Conservation (phyloP, 2,888 invertebrate genomes). For the Tanypteryx hageni region DNA sequence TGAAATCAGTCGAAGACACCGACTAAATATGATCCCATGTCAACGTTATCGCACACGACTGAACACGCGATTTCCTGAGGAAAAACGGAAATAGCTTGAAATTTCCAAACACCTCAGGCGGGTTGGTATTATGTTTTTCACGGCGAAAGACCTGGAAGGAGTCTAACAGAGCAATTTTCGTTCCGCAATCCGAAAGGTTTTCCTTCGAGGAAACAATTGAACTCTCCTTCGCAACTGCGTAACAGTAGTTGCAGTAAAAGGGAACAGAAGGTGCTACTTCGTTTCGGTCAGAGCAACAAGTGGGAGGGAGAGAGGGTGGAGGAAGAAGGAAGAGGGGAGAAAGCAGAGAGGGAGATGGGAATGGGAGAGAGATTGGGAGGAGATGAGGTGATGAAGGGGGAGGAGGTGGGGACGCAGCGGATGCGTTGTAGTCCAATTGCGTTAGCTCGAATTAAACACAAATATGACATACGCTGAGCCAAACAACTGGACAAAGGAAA, state of each 20-base stretch:
- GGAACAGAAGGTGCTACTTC: not conserved
- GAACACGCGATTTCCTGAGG: not conserved
- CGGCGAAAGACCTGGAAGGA: not conserved
- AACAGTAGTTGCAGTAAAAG: not conserved
- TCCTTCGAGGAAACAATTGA: constrained; percentile 6
- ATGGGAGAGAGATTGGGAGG: not conserved
- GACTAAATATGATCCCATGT: not conserved
- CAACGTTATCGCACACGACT: not conserved
- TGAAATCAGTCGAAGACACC: not conserved
- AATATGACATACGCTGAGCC: not conserved
- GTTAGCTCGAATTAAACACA: constrained; percentile 22
- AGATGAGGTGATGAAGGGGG: not conserved
- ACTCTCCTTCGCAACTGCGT: not conserved
- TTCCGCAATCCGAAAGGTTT: not conserved
- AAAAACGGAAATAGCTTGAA: not conserved
- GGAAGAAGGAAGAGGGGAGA: not conserved
- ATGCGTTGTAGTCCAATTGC: constrained; percentile 33
- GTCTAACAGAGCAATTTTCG: not conserved
- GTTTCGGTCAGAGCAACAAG: constrained; percentile 48
- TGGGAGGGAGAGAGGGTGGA: constrained; percentile 16
- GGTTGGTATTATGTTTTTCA: not conserved
- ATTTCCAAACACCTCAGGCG: not conserved
- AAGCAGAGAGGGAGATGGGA: not conserved
- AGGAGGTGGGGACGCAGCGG: not conserved
- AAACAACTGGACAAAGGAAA: not conserved